Conservation (phyloP, 2,888 invertebrate genomes). For the Dromius quadrimaculatus region DNA sequence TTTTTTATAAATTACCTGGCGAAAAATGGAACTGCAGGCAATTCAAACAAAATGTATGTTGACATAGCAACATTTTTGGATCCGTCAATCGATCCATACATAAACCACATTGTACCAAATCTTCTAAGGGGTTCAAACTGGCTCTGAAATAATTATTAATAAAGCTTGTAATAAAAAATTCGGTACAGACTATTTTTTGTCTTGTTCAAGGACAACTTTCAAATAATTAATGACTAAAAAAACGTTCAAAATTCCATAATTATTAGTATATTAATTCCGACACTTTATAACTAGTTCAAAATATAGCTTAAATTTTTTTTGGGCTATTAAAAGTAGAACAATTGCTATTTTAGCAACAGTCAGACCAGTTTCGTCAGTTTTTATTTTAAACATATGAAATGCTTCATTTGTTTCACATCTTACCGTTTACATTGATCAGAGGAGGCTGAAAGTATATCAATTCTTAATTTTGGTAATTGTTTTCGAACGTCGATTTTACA, state of each 20-base stretch:
- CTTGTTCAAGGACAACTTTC: no score
- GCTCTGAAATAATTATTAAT: not conserved
- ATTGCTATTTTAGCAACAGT: slow-evolving; percentile 2
- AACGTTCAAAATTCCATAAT: slow-evolving; percentile 2
- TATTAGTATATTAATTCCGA: slow-evolving; percentile 2
- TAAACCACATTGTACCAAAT: slow-evolving; percentile 73
- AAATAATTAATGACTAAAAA: no score
- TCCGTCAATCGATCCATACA: slow-evolving; percentile 71
- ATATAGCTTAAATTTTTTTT: not conserved
- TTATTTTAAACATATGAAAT: slow-evolving; percentile 16
- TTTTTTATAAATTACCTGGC: slow-evolving; percentile 50
- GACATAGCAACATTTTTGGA: slow-evolving; percentile 76
- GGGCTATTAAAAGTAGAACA: slow-evolving; percentile 33
- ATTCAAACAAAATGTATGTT: slow-evolving; percentile 75
- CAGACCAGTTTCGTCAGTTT: slow-evolving; percentile 19
- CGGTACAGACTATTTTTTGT: not conserved
- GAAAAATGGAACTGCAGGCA: slow-evolving; percentile 70
- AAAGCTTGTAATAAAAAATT: not conserved
- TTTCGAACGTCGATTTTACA: not conserved
- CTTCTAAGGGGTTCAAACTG: slow-evolving; percentile 66
- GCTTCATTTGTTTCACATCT: slow-evolving; percentile 1
- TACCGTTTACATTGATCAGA: slow-evolving; percentile 12
- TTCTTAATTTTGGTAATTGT: not conserved
- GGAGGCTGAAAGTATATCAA: not conserved
- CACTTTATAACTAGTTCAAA: not conserved